Evolutionary conservation across 2,113 vertebrate genomes (phyloP).

Genomic region (Phoenicopterus ruber): DNA sequence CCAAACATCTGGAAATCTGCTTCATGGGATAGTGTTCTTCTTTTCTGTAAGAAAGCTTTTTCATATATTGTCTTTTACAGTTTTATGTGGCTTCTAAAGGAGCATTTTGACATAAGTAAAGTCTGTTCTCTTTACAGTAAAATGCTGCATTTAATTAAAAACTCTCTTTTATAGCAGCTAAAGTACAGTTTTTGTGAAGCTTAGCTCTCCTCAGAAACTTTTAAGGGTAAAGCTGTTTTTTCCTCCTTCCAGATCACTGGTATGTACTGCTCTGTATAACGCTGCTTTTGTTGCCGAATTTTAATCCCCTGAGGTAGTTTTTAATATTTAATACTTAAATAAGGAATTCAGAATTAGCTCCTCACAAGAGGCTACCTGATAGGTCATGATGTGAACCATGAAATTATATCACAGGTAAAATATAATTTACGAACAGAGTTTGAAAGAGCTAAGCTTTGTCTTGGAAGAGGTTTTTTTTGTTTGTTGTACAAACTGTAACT

Average conservation of each 20-base stretch:
- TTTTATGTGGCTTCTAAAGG: conserved; percentile 66
- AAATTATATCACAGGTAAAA: not conserved
- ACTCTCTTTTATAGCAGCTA: conserved; percentile 47
- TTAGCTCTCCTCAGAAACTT: not conserved
- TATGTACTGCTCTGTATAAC: not conserved
- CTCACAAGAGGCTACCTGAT: not conserved
- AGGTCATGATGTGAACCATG: not conserved
- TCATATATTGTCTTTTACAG: conserved; percentile 56
- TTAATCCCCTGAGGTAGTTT: not conserved
- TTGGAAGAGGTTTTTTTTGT: not conserved
- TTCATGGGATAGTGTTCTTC: conserved; percentile 62
- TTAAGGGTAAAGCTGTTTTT: conserved; percentile 31
- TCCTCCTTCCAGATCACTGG: conserved; percentile 10
- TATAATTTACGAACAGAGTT: not conserved
- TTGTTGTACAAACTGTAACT: not conserved
- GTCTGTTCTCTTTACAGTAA: conserved; percentile 58
- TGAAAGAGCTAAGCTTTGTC: not conserved
- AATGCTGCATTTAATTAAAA: conserved; percentile 66
- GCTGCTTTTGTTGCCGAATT: not conserved
- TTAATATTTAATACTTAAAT: conserved; percentile 19
- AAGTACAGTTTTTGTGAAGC: conserved; percentile 45
- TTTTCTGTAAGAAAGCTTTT: conserved; percentile 65
- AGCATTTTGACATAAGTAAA: conserved; percentile 64
- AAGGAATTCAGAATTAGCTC: conserved; percentile 14
- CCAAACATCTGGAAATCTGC: conserved; percentile 73